These are phyloP conservation scores for Mantis religiosa DNA, from an alignment of 2,888 invertebrate genomes.

Conservation along the genomic window DNA sequence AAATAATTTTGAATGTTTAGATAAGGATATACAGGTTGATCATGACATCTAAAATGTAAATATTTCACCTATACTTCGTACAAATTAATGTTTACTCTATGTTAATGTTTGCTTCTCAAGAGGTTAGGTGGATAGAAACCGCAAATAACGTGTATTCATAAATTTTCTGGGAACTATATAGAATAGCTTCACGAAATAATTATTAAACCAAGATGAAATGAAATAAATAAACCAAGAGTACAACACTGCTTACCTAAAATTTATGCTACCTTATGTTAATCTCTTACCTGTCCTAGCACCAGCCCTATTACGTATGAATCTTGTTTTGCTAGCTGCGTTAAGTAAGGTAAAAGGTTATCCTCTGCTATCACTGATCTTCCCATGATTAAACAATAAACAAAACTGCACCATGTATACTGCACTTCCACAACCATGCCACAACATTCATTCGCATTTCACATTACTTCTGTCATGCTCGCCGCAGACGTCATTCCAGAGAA, in stretches of 20 bases:
- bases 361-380: conserved; percentile 66
- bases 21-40: no score
- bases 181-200: no score
- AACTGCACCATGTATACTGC: neutral
- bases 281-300: conserved; percentile 72
- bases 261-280: neutral
- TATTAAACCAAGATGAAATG: no score
- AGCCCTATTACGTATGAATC: conserved; percentile 67
- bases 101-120: no score
- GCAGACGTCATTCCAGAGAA: neutral
- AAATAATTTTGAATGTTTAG: no score
- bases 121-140: no score
- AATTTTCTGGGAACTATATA: no score
- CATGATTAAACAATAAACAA: conserved; percentile 45
- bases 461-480: neutral
- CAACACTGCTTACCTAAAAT: neutral
- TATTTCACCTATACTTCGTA: no score
- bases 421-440: neutral
- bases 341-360: conserved; percentile 62
- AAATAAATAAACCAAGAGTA: no score
- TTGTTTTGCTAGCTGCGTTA: conserved; percentile 59
- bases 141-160: no score
- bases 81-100: no score
- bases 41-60: no score
- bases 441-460: neutral